Percentiles rank a stretch among this genome's conserved stretches.
Evolutionary conservation across 1,140 invertebrate species (phyloP).

Genomic region (Globodera ellingtonae): DNA sequence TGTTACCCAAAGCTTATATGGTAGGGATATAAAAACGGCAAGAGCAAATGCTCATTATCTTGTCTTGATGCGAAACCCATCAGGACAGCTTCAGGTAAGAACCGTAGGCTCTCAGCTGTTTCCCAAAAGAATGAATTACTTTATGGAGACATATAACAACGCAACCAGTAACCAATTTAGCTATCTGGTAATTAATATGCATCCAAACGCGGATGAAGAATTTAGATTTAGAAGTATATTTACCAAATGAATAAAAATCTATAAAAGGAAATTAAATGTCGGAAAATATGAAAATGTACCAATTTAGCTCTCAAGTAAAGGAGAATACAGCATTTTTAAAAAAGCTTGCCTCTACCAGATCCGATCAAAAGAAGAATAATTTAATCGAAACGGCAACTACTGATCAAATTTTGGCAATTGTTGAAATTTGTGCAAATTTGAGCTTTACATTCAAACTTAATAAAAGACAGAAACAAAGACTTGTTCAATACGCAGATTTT

Average conservation of each 20-base stretch:
- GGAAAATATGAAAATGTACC: background rate
- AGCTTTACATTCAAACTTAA: slow-evolving; percentile 20
- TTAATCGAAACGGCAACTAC: background rate
- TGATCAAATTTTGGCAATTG: slow-evolving; percentile 32
- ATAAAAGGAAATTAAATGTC: too few species aligned
- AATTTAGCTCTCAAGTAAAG: background rate
- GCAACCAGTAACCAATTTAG: background rate
- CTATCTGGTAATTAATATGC: background rate
- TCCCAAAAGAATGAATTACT: background rate
- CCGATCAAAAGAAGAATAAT: too few species aligned
- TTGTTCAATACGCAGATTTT: too few species aligned
- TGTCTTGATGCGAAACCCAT: background rate
- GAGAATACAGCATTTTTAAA: too few species aligned
- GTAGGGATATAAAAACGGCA: background rate
- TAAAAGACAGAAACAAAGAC: slow-evolving; percentile 5
- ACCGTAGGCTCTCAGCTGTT: slow-evolving; percentile 9
- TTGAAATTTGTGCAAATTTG: slow-evolving; percentile 37
- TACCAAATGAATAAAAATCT: too few species aligned
- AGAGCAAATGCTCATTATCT: slow-evolving; percentile 20
- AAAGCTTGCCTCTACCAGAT: too few species aligned
- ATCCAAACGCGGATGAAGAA: background rate
- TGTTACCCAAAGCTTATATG: slow-evolving; percentile 2
- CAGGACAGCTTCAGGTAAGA: background rate
- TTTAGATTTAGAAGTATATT: background rate
- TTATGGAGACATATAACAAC: background rate